These are phyloP conservation scores for Loxodonta africana DNA, from an alignment of 2,113 vertebrate species.

Conservation along the genomic window DNA sequence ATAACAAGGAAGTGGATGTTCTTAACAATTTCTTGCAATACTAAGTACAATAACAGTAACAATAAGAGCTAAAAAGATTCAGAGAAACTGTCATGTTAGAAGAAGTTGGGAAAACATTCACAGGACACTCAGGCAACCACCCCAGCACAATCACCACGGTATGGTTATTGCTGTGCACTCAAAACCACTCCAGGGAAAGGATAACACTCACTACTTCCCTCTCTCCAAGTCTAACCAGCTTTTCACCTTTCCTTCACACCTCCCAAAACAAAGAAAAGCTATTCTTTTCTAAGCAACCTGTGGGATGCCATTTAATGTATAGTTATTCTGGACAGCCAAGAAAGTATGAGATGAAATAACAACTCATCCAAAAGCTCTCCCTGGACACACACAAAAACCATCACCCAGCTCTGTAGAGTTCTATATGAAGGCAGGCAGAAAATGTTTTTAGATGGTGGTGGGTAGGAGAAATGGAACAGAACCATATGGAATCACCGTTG, in stretches of 20 bases:
- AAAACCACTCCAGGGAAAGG: neutral
- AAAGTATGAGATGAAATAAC: neutral
- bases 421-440: neutral
- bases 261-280: neutral
- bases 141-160: no score
- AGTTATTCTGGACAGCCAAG: neutral
- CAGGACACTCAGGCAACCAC: neutral
- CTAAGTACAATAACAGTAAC: no score
- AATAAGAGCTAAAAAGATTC: neutral
- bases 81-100: neutral
- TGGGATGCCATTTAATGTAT: neutral
- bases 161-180: neutral
- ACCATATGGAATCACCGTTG: neutral
- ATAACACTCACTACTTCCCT: neutral
- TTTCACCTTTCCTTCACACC: neutral
- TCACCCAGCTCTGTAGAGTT: neutral
- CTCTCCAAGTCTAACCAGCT: neutral
- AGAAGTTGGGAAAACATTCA: neutral
- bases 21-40: neutral
- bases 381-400: neutral
- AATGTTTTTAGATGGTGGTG: neutral
- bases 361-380: neutral
- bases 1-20: neutral
- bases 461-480: neutral
- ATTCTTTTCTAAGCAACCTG: neutral